Evolutionary conservation across 92 coral and sea anemone genomes (phyloP).

Genomic region (Palythoa grandis): DNA sequence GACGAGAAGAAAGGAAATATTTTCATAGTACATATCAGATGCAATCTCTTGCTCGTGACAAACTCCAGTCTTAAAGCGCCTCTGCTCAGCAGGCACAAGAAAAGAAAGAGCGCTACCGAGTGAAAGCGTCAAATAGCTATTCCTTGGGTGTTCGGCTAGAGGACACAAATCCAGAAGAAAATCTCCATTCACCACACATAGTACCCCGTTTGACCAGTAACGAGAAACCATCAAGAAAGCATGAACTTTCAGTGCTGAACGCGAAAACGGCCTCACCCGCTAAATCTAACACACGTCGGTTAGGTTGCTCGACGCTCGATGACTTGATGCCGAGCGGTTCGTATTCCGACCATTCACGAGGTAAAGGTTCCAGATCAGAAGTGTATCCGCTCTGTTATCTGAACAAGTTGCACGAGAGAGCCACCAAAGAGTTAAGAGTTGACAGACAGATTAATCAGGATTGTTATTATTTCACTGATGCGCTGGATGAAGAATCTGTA

Average conservation of each 20-base stretch:
- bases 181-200: background rate
- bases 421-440: background rate
- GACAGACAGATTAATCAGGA: background rate
- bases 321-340: background rate
- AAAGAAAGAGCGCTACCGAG: background rate
- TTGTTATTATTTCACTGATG: background rate
- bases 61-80: background rate
- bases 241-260: background rate
- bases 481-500: background rate
- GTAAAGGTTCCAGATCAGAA: background rate
- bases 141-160: background rate
- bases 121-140: background rate
- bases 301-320: background rate
- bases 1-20: background rate
- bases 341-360: background rate
- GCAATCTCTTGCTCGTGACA: background rate
- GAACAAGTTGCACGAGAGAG: background rate
- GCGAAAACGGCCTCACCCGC: background rate
- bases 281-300: background rate
- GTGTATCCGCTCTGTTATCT: background rate
- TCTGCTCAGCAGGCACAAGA: background rate
- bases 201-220: background rate
- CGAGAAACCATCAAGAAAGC: background rate
- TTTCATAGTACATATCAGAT: background rate
- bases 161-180: background rate